Percentiles rank a stretch among this genome's conserved stretches.
Evolutionary conservation across 2,888 invertebrate species (phyloP).

Genomic region (Drosophila koepferae): DNA sequence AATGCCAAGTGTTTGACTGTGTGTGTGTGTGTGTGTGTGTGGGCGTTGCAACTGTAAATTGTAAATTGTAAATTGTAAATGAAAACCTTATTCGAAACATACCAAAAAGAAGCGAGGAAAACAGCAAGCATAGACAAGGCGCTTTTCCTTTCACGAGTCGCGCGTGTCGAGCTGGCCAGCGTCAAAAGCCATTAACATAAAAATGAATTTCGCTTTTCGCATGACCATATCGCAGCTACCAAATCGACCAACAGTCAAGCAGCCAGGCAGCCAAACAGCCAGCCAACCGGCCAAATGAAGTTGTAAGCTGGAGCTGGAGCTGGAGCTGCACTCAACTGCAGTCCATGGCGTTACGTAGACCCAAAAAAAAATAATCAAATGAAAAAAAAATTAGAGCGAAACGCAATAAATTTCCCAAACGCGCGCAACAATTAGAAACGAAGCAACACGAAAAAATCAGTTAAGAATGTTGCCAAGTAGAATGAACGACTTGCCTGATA

Average conservation of each 20-base stretch:
- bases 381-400: conserved; percentile 57
- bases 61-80: conserved; percentile 52
- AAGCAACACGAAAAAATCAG: conserved; percentile 47
- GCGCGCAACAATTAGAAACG: conserved; percentile 80
- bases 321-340: conserved; percentile 16
- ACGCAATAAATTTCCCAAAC: conserved; percentile 80
- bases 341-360: conserved; percentile 58
- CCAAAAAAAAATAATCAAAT: conserved; percentile 16
- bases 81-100: conserved; percentile 10
- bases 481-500: conserved; percentile 11
- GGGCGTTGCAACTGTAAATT: conserved; percentile 41
- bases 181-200: conserved; percentile 76
- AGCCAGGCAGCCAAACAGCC: conserved; percentile 17
- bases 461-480: conserved; percentile 32
- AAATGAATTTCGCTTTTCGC: conserved; percentile 78
- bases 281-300: conserved; percentile 51
- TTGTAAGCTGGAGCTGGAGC: conserved; percentile 38
- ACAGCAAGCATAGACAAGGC: conserved; percentile 19
- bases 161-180: conserved; percentile 66
- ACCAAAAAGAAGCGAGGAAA: conserved; percentile 1
- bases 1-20: conserved; percentile 28
- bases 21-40: conserved; percentile 15
- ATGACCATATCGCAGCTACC: conserved; percentile 67
- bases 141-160: conserved; percentile 72
- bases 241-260: conserved; percentile 51